Percentiles rank a stretch among this genome's conserved stretches.
phyloP scores from a whole-genome alignment of 2,113 vertebrate genomes.

The Carassius carassius region DNA sequence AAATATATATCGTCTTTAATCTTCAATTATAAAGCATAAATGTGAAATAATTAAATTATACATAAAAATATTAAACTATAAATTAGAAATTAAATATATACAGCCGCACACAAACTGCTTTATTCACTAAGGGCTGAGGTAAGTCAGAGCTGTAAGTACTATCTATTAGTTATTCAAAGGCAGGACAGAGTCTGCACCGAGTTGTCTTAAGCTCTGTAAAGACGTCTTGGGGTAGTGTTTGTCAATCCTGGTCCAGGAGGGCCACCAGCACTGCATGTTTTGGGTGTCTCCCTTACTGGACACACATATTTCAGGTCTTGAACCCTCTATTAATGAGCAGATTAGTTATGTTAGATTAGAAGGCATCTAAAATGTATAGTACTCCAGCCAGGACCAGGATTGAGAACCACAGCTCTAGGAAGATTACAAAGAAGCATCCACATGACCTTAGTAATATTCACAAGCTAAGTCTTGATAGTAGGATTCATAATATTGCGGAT shows the following conservation, averaged over 20 bases:
- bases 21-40: not conserved
- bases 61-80: not conserved
- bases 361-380: not conserved
- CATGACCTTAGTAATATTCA: conserved; percentile 11
- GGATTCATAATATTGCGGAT: not conserved
- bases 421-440: conserved; percentile 19
- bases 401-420: conserved; percentile 17
- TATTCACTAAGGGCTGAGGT: not conserved
- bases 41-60: not conserved
- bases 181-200: not conserved
- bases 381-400: conserved; percentile 5
- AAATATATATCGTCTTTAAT: not conserved
- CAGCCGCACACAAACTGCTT: not conserved
- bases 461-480: conserved; percentile 7
- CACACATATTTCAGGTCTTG: not conserved
- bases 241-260: not conserved
- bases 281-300: not conserved
- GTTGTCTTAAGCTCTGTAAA: not conserved
- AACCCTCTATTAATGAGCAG: not conserved
- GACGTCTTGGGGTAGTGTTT: not conserved
- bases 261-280: not conserved
- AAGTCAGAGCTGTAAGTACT: not conserved
- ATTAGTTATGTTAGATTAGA: not conserved
- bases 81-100: not conserved
- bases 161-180: not conserved